Evolutionary conservation across 2,113 vertebrate species (phyloP), one percentile per base, ranked within the genome.

Genomic region (Megaleporinus macrocephalus): DNA sequence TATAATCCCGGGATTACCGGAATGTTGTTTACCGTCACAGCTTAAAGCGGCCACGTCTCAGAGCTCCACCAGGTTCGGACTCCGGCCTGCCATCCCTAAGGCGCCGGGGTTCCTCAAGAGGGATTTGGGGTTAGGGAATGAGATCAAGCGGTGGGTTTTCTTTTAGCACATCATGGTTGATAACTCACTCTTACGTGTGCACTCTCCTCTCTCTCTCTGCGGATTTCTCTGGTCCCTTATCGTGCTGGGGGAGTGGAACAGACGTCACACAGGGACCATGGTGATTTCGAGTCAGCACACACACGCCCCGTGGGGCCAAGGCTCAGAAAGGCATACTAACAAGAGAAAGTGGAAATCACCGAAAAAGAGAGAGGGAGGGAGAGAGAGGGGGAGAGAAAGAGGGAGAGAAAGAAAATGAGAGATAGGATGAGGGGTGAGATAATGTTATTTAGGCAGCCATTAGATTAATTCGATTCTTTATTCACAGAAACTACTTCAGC

Each of bases 381-480:
- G 30, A 29, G 79, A 76, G 5, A 62, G 53, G 73, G 16, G 33
- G 41, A 15, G 83, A 66, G 44, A 41, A 12, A 49, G 57, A 41
- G 72, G 59, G 69, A 68, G 33, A 55, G 12, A 27, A 75, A 53
- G 55, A 1, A 20, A 73, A n/a, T 51, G 20, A 44, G 49, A 51
- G 29, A 53, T 12, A 53, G 24, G n/a, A 26, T 15, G 55, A 33
- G 15, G 63, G 26, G 73, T 68, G 49, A 53, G 27, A 81, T 47
- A 78, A 85, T 81, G 73, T 76, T 85, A 51, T 79, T 83, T 81
- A 78, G 76, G 36, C 78, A 81, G 79, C 74, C 76, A 61, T 78
- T 83, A 83, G 84, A 85, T 85, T 87, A 85, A 83, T 86, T 51
- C 70, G 59, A 85, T 83, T 79, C 75, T 81, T 83, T 78, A 78